These are phyloP conservation scores for Lerista edwardsae DNA, from an alignment of 2,797 vertebrate species.

Conservation along the genomic window DNA sequence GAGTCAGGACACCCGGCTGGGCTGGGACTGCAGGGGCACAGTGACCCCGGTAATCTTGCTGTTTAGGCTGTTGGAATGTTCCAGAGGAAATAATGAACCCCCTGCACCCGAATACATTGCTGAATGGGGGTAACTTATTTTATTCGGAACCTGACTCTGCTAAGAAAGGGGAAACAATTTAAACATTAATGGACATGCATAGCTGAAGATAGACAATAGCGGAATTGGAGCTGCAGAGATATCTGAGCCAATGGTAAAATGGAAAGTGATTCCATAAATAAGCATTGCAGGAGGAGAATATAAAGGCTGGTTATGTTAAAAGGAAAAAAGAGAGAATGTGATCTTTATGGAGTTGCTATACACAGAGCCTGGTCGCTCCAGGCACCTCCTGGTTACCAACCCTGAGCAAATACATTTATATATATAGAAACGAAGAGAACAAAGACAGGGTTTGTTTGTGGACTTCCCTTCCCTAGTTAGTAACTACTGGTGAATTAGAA, in stretches of 20 bases:
- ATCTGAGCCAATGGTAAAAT: neutral
- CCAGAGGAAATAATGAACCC: neutral
- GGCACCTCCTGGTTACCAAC: slow-evolving; percentile 63
- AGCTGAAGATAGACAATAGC: neutral
- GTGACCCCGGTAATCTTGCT: no score
- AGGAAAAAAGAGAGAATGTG: slow-evolving; percentile 1
- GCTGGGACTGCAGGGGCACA: no score
- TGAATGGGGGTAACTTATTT: neutral
- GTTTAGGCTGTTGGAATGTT: neutral
- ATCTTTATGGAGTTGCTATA: slow-evolving; percentile 48
- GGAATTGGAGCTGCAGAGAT: neutral
- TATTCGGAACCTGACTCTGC: neutral
- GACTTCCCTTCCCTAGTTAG: neutral
- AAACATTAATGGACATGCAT: neutral
- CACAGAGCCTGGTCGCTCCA: slow-evolving; percentile 42
- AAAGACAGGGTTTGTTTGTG: slow-evolving; percentile 49
- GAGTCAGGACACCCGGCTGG: no score
- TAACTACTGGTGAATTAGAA: slow-evolving; percentile 22
- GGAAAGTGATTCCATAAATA: slow-evolving; percentile 1
- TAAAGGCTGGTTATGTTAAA: slow-evolving; percentile 7
- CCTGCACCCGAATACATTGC: neutral
- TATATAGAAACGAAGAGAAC: slow-evolving; percentile 56
- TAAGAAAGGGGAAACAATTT: neutral
- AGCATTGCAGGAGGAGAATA: neutral
- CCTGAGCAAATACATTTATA: slow-evolving; percentile 53